Base-by-base conservation (phyloP, 2,888 invertebrate genomes). In the Galeruca laticollis region DNA sequence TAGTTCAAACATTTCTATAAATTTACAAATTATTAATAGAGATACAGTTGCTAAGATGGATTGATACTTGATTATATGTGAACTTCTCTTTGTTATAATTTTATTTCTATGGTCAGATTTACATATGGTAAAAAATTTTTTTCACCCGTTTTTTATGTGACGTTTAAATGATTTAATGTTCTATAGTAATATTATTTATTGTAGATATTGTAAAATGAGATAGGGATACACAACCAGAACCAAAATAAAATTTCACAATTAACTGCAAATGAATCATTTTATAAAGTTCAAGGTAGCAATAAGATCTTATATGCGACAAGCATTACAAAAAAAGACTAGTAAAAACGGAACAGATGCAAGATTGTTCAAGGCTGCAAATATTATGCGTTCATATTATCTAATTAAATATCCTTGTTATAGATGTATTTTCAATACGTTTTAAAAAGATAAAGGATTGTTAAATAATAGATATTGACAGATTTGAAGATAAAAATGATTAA, bases 211-310 rank as follows among this genome's bases (percentile, higher is more conserved):
- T 9, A 47, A 47, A 8, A 47, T 10, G 47, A 47, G 47, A 18
- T 15, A 47, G 47, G 47, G 15, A 47, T 47, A 47, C 47, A 47
- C 31, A n/a, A 54, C 31, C 13, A 26, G 11, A 26, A 35, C 33
- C 31, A 35, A 31, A 56, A 65, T 57, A 47, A 51, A 59, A 40
- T 59, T 59, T 20, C 40, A 11, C 37, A 6, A 59, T 54, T 60
- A 56, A 70, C 54, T 73, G 69, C 71, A 75, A 72, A 74, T 71
- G 75, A 74, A 69, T 74, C 72, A 72, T 72, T 75, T 75, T 70
- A 73, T 79, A 80, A 81, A 81, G 81, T 80, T 81, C 81, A 81
- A 81, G 80, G 81, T 71, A 71, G 71, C 70, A 79, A 79, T 77
- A 73, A 73, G 74, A 79, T 75, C 52, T 63, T 54, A 20, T 78